Evolutionary conservation across 2,113 vertebrate genomes (phyloP), one percentile per base, ranked within the genome.

Genomic region (Neopipo cinnamomea): DNA sequence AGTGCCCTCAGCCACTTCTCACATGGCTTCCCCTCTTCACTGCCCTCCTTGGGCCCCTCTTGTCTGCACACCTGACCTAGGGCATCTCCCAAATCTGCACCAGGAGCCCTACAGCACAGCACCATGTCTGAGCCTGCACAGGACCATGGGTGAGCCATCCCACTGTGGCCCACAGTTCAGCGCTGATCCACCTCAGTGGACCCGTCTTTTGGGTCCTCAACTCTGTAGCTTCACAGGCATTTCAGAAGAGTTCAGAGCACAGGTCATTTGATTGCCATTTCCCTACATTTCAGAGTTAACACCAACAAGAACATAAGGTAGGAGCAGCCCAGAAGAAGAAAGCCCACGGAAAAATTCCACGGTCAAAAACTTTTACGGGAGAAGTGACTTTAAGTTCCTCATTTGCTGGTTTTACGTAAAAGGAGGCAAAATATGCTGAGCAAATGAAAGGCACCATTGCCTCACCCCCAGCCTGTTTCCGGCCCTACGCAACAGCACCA

Each of bases 391-490:
- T 0, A 35, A 70, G 91, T 97, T 96, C 93, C 96, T 91, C 61
- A 78, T 95, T 93, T 79, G 53, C 44, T 46, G 53, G 21, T 85
- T 94, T 96, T 88, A 82, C 1, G 3, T 82, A 80, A 92, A 84
- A 91, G 78, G 46, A 35, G 79, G 56, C n/a, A 58, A 86, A 97
- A 96, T 46, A 2, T 94, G 95, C 96, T 96, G 96, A 96, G 79
- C 56, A 86, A 89, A 93, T 88, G 39, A 74, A 95, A 95, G 85
- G 76, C 65, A 78, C 9, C 78, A 44, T 12, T 78, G 79, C 79
- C 92, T 91, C 92, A 30, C 14, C 90, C 95, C 88, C 68, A 24
- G 73, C 4, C 93, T 92, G 89, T 85, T 97, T 96, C 96, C 95
- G 24, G 73, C 23, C 6, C 2, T 20, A 30, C 0, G 0, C 88